Conservation (phyloP, 2,797 vertebrate species). For the Eulemur mongoz region DNA sequence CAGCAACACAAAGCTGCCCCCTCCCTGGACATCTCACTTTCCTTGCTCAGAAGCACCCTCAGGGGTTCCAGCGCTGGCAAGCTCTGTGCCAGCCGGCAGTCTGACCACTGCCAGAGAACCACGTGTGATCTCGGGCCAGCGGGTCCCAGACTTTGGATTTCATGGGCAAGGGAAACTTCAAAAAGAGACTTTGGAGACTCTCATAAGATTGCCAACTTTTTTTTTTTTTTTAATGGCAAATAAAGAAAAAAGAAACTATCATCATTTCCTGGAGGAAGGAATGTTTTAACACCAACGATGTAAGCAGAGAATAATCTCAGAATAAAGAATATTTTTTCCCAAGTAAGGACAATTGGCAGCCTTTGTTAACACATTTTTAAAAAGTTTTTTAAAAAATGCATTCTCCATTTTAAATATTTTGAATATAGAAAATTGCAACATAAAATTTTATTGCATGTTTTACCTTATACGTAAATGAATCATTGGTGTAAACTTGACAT, state of each 20-base stretch:
- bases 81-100: background rate
- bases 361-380: background rate
- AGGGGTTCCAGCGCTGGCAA: background rate
- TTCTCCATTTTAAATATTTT: conserved; percentile 28
- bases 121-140: background rate
- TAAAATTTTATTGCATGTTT: background rate
- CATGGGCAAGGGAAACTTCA: background rate
- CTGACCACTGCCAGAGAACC: background rate
- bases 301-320: conserved; percentile 9
- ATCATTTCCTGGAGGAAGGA: conserved; percentile 17
- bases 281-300: background rate
- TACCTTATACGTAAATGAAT: background rate
- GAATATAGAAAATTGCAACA: background rate
- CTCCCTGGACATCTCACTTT: background rate
- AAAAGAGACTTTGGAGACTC: background rate
- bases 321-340: background rate
- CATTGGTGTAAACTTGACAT: background rate
- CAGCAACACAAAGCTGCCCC: background rate
- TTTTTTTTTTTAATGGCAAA: background rate
- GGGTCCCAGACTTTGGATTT: background rate
- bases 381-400: background rate
- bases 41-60: background rate
- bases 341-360: background rate
- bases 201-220: background rate
- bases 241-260: background rate